Percentiles rank a stretch among this genome's conserved stretches.
phyloP scores from a whole-genome alignment of 2,113 vertebrate genomes.

The Crypturellus undulatus region DNA sequence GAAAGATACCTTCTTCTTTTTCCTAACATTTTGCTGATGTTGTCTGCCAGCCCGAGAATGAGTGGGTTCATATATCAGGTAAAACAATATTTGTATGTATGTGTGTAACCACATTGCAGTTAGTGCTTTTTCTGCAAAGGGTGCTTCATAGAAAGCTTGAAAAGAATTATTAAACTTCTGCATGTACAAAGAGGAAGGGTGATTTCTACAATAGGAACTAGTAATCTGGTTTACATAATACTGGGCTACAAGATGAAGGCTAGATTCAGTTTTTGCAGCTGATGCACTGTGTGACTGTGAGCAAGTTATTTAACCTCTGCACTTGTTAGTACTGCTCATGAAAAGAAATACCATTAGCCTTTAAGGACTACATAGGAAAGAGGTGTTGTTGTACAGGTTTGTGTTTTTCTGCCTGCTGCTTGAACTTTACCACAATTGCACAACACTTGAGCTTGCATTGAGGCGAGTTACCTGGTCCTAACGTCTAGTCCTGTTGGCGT shows the following conservation, averaged over 20 bases:
- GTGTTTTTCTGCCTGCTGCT: background rate
- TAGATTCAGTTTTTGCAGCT: background rate
- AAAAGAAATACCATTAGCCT: background rate
- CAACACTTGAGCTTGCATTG: background rate
- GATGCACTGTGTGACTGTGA: background rate
- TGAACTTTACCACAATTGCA: background rate
- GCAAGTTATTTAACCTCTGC: background rate
- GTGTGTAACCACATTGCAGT: background rate
- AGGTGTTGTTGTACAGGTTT: background rate
- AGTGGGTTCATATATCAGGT: slow-evolving; percentile 99
- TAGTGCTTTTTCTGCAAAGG: background rate
- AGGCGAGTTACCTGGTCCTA: background rate
- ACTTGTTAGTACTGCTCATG: background rate
- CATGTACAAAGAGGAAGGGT: background rate
- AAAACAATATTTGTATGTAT: background rate
- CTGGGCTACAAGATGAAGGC: background rate
- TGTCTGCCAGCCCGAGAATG: slow-evolving; percentile 98
- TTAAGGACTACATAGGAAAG: background rate
- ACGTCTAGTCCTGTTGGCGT: background rate
- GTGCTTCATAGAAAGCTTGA: background rate
- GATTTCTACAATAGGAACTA: background rate
- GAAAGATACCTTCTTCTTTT: slow-evolving; percentile 98
- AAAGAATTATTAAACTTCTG: background rate
- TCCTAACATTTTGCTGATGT: slow-evolving; percentile 93
- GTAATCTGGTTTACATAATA: background rate